Percentiles rank a stretch among this genome's conserved stretches.
phyloP scores from a whole-genome alignment of 2,113 vertebrate genomes.

The Eptesicus fuscus region DNA sequence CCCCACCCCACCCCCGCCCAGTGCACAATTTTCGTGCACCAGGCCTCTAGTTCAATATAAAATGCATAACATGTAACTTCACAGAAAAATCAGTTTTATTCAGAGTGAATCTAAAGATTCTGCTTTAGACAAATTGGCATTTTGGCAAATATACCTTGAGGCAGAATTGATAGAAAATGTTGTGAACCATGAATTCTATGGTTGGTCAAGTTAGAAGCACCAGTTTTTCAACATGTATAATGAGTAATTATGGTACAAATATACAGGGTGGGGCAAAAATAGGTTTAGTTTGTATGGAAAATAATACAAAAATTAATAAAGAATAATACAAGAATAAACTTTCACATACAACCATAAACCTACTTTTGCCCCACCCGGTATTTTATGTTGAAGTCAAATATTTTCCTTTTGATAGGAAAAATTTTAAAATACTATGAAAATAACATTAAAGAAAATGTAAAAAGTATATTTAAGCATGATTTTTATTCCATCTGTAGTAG shows the following conservation, averaged over 20 bases:
- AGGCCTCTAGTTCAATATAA: neutral
- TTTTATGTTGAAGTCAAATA: constrained; percentile 25
- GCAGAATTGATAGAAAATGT: neutral
- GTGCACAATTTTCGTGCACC: too few species aligned
- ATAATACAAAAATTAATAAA: neutral
- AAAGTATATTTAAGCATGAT: neutral
- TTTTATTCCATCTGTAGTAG: neutral
- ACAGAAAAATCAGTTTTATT: constrained; percentile 27
- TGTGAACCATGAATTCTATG: neutral
- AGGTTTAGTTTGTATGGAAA: neutral
- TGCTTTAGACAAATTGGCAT: neutral
- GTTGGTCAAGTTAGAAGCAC: neutral
- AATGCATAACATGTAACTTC: neutral
- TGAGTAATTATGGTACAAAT: neutral
- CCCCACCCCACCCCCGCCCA: too few species aligned
- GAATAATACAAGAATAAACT: too few species aligned
- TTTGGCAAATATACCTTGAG: neutral
- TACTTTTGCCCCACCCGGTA: neutral
- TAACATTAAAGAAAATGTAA: neutral
- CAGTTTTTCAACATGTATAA: neutral
- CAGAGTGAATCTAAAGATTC: neutral
- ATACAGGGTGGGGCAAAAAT: neutral
- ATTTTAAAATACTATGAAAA: neutral
- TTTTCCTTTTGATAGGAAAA: neutral
- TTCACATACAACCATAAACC: neutral